phyloP scores from a whole-genome alignment of 2,797 vertebrate species.

The Oceanodroma leucorhoa region DNA sequence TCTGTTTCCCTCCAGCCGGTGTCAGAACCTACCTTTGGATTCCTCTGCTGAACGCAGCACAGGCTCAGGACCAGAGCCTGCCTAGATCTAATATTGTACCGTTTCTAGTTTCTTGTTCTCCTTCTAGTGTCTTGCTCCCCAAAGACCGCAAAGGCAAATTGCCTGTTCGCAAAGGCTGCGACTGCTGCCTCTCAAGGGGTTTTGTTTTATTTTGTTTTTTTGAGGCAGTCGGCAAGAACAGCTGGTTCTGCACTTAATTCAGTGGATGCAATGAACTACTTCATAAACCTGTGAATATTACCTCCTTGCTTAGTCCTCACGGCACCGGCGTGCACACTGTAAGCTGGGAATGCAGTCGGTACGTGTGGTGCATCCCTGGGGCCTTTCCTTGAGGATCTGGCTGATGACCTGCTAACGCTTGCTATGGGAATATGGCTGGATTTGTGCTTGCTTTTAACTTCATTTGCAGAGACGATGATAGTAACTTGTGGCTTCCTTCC shows the following conservation, averaged over 20 bases:
- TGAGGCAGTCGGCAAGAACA: neutral
- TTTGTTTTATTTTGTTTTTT: neutral
- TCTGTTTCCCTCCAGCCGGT: accelerated
- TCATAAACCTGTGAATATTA: neutral
- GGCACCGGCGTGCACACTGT: accelerated
- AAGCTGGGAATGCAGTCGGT: neutral
- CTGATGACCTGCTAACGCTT: neutral
- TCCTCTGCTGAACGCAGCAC: neutral
- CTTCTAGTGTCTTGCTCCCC: neutral
- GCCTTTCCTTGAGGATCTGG: neutral
- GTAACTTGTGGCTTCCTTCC: neutral
- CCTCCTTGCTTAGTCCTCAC: neutral
- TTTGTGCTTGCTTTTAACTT: neutral
- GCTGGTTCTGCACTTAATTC: neutral
- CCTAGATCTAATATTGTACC: accelerated
- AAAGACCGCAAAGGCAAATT: neutral
- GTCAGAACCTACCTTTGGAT: neutral
- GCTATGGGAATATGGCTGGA: accelerated
- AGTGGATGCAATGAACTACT: neutral
- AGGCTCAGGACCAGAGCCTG: neutral
- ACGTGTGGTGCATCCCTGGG: accelerated
- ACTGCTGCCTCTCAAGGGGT: neutral
- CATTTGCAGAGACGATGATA: neutral
- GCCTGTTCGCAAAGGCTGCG: neutral
- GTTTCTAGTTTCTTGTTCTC: neutral